Conservation (phyloP, 2,113 vertebrate species). For the Pygoscelis adeliae region DNA sequence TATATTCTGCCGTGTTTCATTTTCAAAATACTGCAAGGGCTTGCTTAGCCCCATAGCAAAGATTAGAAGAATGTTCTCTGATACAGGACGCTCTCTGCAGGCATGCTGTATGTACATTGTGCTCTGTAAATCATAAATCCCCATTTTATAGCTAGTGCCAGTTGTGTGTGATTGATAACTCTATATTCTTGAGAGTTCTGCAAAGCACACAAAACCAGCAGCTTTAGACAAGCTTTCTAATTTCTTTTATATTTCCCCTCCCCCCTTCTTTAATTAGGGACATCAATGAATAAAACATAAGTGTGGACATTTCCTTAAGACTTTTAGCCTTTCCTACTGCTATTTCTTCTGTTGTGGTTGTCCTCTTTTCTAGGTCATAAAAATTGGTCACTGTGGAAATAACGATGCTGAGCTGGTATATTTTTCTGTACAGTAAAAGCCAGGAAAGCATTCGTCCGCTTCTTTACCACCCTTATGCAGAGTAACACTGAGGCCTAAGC, state of each 20-base stretch:
- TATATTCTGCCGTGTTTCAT: not conserved
- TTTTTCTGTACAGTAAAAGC: not conserved
- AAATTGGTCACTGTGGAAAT: not conserved
- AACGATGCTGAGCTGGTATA: not conserved
- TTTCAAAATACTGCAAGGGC: not conserved
- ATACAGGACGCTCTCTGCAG: not conserved
- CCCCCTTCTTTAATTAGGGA: not conserved
- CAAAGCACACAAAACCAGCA: not conserved
- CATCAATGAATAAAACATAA: not conserved
- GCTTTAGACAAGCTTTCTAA: not conserved
- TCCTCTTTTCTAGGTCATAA: slow-evolving; percentile 1
- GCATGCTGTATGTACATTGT: not conserved
- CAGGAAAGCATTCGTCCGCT: not conserved
- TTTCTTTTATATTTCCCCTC: not conserved
- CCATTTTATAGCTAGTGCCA: not conserved
- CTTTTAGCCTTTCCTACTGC: not conserved
- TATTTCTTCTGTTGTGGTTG: not conserved
- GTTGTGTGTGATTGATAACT: not conserved
- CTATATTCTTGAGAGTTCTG: not conserved
- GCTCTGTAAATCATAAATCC: slow-evolving; percentile 15
- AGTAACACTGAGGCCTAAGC: not conserved
- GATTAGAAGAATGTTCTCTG: not conserved
- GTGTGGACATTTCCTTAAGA: not conserved
- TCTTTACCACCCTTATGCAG: not conserved
- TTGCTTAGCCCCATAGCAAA: not conserved